These are phyloP conservation scores for Cavia aperea DNA, from an alignment of 2,113 vertebrate genomes.

Conservation along the genomic window DNA sequence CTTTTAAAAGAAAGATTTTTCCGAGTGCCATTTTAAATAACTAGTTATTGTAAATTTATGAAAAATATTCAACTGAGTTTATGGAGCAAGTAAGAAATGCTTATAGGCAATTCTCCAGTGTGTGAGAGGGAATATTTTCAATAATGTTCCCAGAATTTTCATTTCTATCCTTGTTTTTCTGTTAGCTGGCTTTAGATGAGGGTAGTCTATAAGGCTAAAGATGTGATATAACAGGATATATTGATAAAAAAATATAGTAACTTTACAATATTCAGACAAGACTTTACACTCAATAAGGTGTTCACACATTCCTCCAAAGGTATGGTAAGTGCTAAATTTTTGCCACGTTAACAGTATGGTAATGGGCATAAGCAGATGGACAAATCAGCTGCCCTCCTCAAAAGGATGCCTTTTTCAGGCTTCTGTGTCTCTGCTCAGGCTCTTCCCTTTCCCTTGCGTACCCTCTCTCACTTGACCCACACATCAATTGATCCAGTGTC, in stretches of 20 bases:
- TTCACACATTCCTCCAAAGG: not conserved
- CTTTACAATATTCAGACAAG: not conserved
- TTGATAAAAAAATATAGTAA: not conserved
- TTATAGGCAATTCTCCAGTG: not conserved
- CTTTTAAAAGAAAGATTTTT: slow-evolving; percentile 13
- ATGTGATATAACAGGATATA: not conserved
- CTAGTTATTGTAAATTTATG: slow-evolving; percentile 5
- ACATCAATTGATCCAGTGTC: not conserved
- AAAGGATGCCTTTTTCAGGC: not conserved
- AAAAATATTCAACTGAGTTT: not conserved
- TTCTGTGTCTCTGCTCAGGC: not conserved
- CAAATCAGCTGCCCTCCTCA: not conserved
- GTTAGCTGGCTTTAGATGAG: not conserved
- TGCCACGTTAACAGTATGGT: not conserved
- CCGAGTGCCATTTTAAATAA: not conserved
- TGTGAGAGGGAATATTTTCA: not conserved
- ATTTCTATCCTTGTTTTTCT: not conserved
- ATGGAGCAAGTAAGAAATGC: not conserved
- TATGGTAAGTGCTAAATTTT: not conserved
- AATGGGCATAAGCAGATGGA: not conserved
- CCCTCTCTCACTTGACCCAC: not conserved
- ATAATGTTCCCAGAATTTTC: not conserved
- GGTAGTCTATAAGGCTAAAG: not conserved
- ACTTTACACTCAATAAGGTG: not conserved
- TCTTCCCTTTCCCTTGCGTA: not conserved